phyloP scores from a whole-genome alignment of 37 sponge, comb jelly and placozoan species.

The Tethya wilhelma region DNA sequence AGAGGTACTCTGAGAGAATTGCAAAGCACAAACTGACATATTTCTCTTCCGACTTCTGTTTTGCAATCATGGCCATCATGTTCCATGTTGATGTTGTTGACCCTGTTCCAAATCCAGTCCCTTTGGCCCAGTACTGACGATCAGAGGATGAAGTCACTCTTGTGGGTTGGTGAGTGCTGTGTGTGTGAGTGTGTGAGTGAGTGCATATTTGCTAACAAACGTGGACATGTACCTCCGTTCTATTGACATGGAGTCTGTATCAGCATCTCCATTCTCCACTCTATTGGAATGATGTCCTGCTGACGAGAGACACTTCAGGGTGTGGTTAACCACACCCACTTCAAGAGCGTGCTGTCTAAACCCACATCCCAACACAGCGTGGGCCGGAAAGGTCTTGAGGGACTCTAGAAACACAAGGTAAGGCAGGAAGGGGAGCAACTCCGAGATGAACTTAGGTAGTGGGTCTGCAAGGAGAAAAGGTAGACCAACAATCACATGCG shows the following conservation, averaged over 20 bases:
- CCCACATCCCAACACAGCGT: constrained; percentile 3
- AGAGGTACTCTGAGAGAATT: constrained; percentile 55
- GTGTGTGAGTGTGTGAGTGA: too few species aligned
- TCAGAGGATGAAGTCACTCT: constrained; percentile 27
- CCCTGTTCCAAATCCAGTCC: constrained; percentile 93
- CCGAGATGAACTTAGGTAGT: background rate
- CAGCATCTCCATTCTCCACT: background rate
- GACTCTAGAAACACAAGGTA: constrained; percentile 52
- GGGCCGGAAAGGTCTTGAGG: constrained; percentile 8
- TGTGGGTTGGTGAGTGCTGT: constrained; percentile 4
- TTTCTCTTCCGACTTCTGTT: constrained; percentile 75
- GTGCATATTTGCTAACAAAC: too few species aligned
- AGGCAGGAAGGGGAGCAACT: constrained; percentile 58
- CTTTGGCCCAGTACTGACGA: constrained; percentile 89
- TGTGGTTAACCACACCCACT: constrained; percentile 69
- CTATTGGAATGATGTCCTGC: constrained; percentile 57
- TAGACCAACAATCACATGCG: background rate
- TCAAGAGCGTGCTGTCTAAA: constrained; percentile 24
- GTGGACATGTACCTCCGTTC: background rate
- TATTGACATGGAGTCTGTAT: background rate
- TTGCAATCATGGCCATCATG: constrained; percentile 63
- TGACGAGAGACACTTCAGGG: constrained; percentile 60
- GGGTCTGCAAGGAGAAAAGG: constrained; percentile 9
- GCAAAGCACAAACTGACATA: constrained; percentile 60
- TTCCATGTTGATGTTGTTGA: constrained; percentile 81